Evolutionary conservation across 2,888 invertebrate species (phyloP).

Genomic region (Drosophila setosimentum): DNA sequence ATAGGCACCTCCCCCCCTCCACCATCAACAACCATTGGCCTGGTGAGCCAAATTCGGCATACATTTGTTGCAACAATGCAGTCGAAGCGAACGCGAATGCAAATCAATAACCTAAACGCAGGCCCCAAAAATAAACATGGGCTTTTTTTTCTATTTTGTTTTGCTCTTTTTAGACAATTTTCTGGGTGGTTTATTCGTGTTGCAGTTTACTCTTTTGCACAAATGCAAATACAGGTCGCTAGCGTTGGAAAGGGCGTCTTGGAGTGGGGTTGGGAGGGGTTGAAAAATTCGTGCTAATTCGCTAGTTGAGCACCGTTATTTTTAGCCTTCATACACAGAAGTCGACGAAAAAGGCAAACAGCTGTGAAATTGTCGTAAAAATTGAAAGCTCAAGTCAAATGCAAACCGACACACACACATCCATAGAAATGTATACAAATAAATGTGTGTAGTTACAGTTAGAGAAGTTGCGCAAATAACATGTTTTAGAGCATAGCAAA

Average conservation of each 20-base stretch:
- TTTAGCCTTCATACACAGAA: slow-evolving; percentile 29
- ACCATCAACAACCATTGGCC: slow-evolving; percentile 33
- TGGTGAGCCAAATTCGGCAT: slow-evolving; percentile 47
- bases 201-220: slow-evolving; percentile 56
- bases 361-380: slow-evolving; percentile 60
- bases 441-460: slow-evolving; percentile 29
- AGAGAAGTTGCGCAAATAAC: slow-evolving; percentile 43
- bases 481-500: slow-evolving; percentile 35
- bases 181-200: slow-evolving; percentile 30
- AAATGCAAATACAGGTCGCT: slow-evolving; percentile 56
- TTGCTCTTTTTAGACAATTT: slow-evolving; percentile 34
- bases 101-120: slow-evolving; percentile 58
- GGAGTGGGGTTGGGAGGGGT: neutral
- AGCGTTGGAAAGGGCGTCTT: slow-evolving; percentile 2
- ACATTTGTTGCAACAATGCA: slow-evolving; percentile 46
- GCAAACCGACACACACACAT: neutral
- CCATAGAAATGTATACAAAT: neutral
- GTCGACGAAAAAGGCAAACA: slow-evolving; percentile 37
- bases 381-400: slow-evolving; percentile 41
- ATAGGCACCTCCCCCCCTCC: too few relatives aligned
- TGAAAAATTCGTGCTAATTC: slow-evolving; percentile 54
- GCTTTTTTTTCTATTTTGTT: neutral
- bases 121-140: slow-evolving; percentile 60
- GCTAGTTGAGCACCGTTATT: slow-evolving; percentile 26
- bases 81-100: slow-evolving; percentile 22